Evolutionary conservation across 2,113 vertebrate genomes (phyloP).

Genomic region (Anoplopoma fimbria): DNA sequence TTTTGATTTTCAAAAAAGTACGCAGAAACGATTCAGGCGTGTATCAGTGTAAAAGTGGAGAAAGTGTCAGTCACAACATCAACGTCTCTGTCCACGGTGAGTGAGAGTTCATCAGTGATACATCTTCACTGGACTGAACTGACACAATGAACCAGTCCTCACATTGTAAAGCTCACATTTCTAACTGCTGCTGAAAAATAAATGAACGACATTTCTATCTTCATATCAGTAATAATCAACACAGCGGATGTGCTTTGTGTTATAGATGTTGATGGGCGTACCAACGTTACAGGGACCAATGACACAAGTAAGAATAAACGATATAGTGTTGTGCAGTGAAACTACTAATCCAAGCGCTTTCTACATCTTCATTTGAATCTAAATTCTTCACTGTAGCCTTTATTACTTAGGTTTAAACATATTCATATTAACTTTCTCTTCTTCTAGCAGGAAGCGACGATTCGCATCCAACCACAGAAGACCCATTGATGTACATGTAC

Average conservation of each 20-base stretch:
- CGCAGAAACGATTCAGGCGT: slow-evolving; percentile 44
- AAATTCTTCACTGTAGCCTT: not conserved
- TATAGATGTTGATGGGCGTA: not conserved
- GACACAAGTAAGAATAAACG: slow-evolving; percentile 34
- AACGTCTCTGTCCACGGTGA: slow-evolving; percentile 70
- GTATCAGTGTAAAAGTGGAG: slow-evolving; percentile 58
- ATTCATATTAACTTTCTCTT: not conserved
- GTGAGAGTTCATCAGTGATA: slow-evolving; percentile 2
- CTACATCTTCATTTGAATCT: not conserved
- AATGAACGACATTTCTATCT: not conserved
- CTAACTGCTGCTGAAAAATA: not conserved
- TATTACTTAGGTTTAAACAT: not conserved
- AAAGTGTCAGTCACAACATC: not conserved
- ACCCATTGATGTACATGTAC: slow-evolving; percentile 49
- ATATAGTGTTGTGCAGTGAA: not conserved
- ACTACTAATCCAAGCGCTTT: not conserved
- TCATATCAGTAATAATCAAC: not conserved
- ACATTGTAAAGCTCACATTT: not conserved
- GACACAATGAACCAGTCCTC: not conserved
- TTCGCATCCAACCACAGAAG: rapidly evolving
- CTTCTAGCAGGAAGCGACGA: not conserved
- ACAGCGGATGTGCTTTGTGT: slow-evolving; percentile 3
- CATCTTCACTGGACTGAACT: not conserved
- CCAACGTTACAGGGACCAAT: not conserved
- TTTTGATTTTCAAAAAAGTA: slow-evolving; percentile 56